Evolutionary conservation across 2,113 vertebrate genomes (phyloP), one percentile per base, ranked within the genome.

Genomic region (Hypomesus transpacificus): DNA sequence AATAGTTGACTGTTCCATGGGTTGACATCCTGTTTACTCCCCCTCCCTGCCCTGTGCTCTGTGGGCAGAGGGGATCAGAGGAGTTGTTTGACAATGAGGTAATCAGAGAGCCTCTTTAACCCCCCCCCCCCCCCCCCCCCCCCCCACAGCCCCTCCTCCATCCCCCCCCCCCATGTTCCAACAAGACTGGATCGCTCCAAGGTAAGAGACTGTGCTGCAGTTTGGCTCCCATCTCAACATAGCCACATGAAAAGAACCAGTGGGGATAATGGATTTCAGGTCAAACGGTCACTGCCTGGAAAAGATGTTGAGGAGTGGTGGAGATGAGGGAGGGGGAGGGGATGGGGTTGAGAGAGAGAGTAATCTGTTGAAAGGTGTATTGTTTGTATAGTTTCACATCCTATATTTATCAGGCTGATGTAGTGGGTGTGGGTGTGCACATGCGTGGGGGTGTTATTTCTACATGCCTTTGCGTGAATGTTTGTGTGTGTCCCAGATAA

Each of bases 11-110:
- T 85, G 86, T 82, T 77, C 79, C 76, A 69, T 18, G 20, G 85
- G 79, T 84, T 61, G 69, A 89, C 85, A 88, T 91, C 86, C 89
- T 90, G 88, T 91, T 91, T 88, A 89, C 86, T 84, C 81, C 31
- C 34, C 46, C 73, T 64, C 74, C 64, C 74, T 71, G 22, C 9
- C 17, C 39, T 34, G 4, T 0, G 14, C 21, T 51, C 28, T 54
- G 62, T 17, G 21, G 14, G 58, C 22, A 14, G 46, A 34, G 14
- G 39, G 67, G 62, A 75, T 80, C 72, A 73, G 54, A 70, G 61
- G 71, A 77, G 81, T 57, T 87, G 83, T 86, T 76, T 81, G 76
- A 79, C 85, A 76, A 68, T 63, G 69, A 75, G 66, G 86, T 77
- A 81, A 83, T 82, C 74, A 79, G 74, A 78, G 73, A 52, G 70